phyloP scores from a whole-genome alignment of 2,113 vertebrate species.

The Nematolebias whitei region DNA sequence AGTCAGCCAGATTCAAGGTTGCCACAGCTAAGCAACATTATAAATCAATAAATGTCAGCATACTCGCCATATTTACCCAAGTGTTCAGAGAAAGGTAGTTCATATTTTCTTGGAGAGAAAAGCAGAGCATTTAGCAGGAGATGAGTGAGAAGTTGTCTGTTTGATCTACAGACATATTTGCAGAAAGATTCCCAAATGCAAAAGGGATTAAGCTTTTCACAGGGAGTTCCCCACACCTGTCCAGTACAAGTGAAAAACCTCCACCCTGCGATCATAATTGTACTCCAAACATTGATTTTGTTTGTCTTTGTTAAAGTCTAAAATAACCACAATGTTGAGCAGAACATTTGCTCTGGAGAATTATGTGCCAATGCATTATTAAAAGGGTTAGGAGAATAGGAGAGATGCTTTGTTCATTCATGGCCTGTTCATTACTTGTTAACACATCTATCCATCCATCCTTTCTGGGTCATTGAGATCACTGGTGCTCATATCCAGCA shows the following conservation, averaged over 20 bases:
- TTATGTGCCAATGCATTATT: neutral
- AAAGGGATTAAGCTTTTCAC: slow-evolving; percentile 45
- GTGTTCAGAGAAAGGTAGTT: slow-evolving; percentile 58
- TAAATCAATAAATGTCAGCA: too few relatives aligned
- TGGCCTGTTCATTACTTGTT: too few relatives aligned
- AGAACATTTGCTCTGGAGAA: neutral
- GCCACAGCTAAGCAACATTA: too few relatives aligned
- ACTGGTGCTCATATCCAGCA: too few relatives aligned
- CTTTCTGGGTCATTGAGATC: too few relatives aligned
- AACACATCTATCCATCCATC: too few relatives aligned
- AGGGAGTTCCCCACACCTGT: slow-evolving; percentile 70
- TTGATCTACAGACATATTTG: slow-evolving; percentile 69
- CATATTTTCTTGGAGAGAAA: slow-evolving; percentile 57
- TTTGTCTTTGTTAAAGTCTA: neutral
- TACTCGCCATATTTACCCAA: too few relatives aligned
- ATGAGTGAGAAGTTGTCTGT: slow-evolving; percentile 69
- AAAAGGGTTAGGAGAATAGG: neutral
- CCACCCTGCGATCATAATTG: slow-evolving; percentile 25
- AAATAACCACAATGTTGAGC: neutral
- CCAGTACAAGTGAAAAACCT: slow-evolving; percentile 25
- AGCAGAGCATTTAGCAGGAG: slow-evolving; percentile 54
- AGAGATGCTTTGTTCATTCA: neutral
- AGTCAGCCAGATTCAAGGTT: too few relatives aligned
- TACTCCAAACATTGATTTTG: slow-evolving; percentile 22
- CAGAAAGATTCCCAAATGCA: slow-evolving; percentile 60